phyloP scores from a whole-genome alignment of 2,888 invertebrate species.

The Cheilosia grossa region DNA sequence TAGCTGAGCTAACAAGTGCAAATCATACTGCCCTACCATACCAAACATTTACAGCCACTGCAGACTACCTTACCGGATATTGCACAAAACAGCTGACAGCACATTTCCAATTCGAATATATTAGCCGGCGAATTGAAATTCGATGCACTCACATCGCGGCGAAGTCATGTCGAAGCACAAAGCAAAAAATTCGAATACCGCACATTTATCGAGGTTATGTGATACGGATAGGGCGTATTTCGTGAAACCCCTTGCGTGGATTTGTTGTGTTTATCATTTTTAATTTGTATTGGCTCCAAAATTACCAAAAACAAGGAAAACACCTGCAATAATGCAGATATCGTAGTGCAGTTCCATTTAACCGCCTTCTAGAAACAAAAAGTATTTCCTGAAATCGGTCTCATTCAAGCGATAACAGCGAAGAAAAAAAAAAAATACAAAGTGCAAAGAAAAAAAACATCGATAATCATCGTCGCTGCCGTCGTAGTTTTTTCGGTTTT shows the following conservation, averaged over 20 bases:
- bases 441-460: constrained; percentile 52
- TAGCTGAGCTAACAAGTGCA: too few relatives aligned
- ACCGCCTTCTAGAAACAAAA: neutral
- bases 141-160: constrained; percentile 24
- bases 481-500: constrained; percentile 16
- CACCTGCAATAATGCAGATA: constrained; percentile 28
- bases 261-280: constrained; percentile 59
- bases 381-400: constrained; percentile 16
- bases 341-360: constrained; percentile 1
- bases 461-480: constrained; percentile 45
- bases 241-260: constrained; percentile 48
- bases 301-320: constrained; percentile 21
- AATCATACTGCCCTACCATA: too few relatives aligned
- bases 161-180: constrained; percentile 11
- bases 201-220: constrained; percentile 62
- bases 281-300: constrained; percentile 35
- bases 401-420: constrained; percentile 39
- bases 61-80: constrained; percentile 6
- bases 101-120: constrained; percentile 7
- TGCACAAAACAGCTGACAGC: constrained; percentile 28
- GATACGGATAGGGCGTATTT: constrained; percentile 55
- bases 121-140: neutral
- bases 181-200: constrained; percentile 43
- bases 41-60: neutral
- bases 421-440: constrained; percentile 27